Base-by-base conservation (phyloP, 1,140 invertebrate genomes). In the Agraylea sexmaculata region DNA sequence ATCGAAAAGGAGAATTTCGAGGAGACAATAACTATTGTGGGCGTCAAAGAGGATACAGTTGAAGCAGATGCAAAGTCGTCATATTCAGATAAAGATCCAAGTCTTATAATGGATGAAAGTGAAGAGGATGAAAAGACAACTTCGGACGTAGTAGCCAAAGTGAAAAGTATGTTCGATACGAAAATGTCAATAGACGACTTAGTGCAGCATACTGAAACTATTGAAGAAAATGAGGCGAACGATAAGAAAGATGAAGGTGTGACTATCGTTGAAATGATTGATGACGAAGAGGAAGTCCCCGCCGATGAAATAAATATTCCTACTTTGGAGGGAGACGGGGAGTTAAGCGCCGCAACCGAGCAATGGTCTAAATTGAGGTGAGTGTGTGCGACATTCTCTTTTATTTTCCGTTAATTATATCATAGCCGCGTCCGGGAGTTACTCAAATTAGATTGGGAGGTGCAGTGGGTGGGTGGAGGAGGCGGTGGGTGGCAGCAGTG, bases 251-350 rank as follows among this genome's bases (percentile, higher is more conserved):
- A 45, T 29, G 45, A 56, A 45, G 53, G 58, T 27, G 40, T 67
- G 32, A 65, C 60, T 2, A 68, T 68, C 21, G 65, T 63, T 8
- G 64, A 68, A 55, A 62, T 67, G 27, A 57, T 53, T 31, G 63
- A 64, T 29, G 60, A 64, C 25, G 60, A n/a, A 20, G 17, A 59
- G 56, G 62, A 53, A 47, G 57, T 19, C 58, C 43, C 40, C 18
- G 15, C 30, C 7, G 40, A 43, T n/a, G 28, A 49, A 16, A 8
- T 18, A 11, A 15, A 29, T 25, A 10, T 30, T 13, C 39, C 43
- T 4, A 19, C 35, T 13, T 32, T 36, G 12, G 37, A 43, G 21
- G 46, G 25, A 19, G 36, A 8, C 12, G 46, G 45, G 31, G 37
- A 49, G 37, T 35, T 49, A 32, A n/a, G n/a, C n/a, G n/a, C n/a